Percentiles rank a stretch among this genome's conserved stretches.
These are phyloP conservation scores for Vanacampus margaritifer DNA, from an alignment of 2,113 vertebrate genomes.

Conservation along the genomic window DNA sequence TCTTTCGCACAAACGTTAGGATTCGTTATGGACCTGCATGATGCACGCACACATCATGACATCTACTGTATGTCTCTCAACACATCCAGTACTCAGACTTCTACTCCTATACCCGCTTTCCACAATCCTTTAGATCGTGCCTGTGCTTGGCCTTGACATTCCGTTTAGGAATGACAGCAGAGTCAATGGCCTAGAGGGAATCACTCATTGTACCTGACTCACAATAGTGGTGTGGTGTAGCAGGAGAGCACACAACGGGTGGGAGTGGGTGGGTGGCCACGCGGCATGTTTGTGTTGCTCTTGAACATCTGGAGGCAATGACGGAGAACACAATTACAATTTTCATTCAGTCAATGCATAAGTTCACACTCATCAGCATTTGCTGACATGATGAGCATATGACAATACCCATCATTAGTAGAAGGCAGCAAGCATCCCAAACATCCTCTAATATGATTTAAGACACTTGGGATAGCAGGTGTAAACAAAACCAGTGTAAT, in stretches of 20 bases:
- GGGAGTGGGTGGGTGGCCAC: conserved; percentile 5
- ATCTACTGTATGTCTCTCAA: conserved; percentile 40
- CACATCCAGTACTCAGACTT: background rate
- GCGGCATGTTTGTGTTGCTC: conserved; percentile 57
- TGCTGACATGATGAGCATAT: conserved; percentile 33
- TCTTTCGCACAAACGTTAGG: background rate
- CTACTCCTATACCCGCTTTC: conserved; percentile 23
- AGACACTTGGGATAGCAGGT: conserved; percentile 9
- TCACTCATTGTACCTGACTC: conserved; percentile 36
- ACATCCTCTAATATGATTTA: background rate
- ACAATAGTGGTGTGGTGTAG: background rate
- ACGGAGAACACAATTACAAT: conserved; percentile 60
- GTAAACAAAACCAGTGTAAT: conserved; percentile 10
- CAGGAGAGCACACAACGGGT: conserved; percentile 1
- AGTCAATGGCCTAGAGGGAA: conserved; percentile 47
- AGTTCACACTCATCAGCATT: conserved; percentile 55
- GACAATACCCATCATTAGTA: conserved; percentile 21
- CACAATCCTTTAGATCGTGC: conserved; percentile 39
- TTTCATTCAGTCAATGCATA: conserved; percentile 50
- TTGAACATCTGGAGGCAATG: conserved; percentile 66
- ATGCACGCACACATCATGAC: conserved; percentile 43
- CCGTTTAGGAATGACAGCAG: conserved; percentile 59
- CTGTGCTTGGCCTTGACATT: conserved; percentile 60
- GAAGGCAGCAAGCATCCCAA: conserved; percentile 4
- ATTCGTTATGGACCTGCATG: conserved; percentile 16